Evolutionary conservation across 2,113 vertebrate species (phyloP).

Genomic region (Prionailurus bengalensis): DNA sequence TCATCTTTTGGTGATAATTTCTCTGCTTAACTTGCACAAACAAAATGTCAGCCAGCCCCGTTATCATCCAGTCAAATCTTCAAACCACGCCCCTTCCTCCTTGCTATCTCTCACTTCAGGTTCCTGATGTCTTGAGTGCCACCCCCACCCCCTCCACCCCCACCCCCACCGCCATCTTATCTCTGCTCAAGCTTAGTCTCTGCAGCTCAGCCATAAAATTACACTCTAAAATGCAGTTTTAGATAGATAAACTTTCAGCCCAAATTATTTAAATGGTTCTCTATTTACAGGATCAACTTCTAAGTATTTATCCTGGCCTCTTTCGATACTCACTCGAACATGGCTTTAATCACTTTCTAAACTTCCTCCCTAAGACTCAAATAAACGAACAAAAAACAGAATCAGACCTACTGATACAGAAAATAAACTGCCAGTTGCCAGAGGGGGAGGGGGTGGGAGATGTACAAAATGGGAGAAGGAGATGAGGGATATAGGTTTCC

Average conservation of each 20-base stretch:
- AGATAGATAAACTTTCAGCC: not conserved
- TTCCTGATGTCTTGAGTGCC: not conserved
- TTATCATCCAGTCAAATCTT: not conserved
- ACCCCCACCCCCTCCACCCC: no score
- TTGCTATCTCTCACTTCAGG: not conserved
- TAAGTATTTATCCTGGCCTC: not conserved
- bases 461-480: no score
- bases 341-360: not conserved
- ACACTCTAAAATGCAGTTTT: not conserved
- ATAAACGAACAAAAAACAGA: not conserved
- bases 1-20: not conserved
- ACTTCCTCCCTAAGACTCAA: not conserved
- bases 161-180: not conserved
- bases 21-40: slow-evolving; percentile 36
- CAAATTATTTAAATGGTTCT: not conserved
- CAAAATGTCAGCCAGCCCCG: slow-evolving; percentile 12
- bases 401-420: not conserved
- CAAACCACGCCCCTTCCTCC: not conserved
- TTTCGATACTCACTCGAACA: not conserved
- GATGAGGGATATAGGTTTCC: not conserved
- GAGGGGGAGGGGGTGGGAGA: not conserved
- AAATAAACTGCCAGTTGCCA: not conserved
- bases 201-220: not conserved
- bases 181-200: not conserved
- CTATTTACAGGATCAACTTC: not conserved